phyloP scores from a whole-genome alignment of 1,140 invertebrate genomes.

The Formica selysi region DNA sequence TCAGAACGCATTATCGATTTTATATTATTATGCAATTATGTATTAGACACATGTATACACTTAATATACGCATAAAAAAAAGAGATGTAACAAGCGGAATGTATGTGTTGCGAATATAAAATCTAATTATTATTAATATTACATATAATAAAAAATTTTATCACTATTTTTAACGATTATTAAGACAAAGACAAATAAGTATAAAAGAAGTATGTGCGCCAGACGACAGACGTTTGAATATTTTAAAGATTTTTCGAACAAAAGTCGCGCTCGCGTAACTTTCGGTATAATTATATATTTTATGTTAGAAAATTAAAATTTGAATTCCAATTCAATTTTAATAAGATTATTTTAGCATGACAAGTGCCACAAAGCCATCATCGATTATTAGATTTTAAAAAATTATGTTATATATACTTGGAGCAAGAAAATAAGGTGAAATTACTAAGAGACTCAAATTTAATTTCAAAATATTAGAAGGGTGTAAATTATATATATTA shows the following conservation, averaged over 20 bases:
- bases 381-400: neutral
- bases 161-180: neutral
- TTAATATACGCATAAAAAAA: too few species aligned
- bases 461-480: neutral
- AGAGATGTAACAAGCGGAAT: too few species aligned
- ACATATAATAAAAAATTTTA: too few species aligned
- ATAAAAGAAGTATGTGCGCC: neutral
- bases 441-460: neutral
- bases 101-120: neutral
- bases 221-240: neutral
- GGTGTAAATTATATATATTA: neutral
- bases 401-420: neutral
- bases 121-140: neutral
- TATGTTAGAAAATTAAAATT: neutral
- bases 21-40: neutral
- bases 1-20: neutral
- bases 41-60: neutral
- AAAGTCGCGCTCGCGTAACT: neutral
- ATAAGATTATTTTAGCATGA: neutral
- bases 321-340: slow-evolving; percentile 23
- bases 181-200: neutral
- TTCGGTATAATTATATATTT: neutral
- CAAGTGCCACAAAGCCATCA: neutral
- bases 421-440: neutral
- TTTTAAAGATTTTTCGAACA: neutral